Conservation (phyloP, 2,797 vertebrate species). For the Cirrhinus molitorella region DNA sequence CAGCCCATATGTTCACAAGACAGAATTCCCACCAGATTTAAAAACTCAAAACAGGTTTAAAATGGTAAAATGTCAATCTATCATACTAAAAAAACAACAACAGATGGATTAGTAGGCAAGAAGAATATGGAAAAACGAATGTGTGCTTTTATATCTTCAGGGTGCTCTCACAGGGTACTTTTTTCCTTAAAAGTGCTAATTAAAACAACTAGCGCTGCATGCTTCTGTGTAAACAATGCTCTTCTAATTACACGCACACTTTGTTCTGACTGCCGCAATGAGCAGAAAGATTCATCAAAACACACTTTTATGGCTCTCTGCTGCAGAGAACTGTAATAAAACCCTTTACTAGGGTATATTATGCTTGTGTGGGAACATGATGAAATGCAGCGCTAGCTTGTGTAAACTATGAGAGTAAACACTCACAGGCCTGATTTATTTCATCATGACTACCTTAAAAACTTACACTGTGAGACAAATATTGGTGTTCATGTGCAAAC, state of each 20-base stretch:
- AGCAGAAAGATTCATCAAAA: conserved; percentile 65
- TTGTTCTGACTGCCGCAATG: conserved; percentile 53
- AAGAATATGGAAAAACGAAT: not conserved
- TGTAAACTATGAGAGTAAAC: conserved; percentile 1
- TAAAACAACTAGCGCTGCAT: conserved; percentile 26
- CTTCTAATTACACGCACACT: conserved; percentile 63
- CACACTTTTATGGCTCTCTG: conserved; percentile 58
- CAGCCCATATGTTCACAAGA: not conserved
- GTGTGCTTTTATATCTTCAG: not conserved
- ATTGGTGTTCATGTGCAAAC: not conserved
- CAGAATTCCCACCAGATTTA: not conserved
- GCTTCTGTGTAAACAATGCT: conserved; percentile 24
- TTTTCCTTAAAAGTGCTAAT: conserved; percentile 7
- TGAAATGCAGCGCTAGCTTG: not conserved
- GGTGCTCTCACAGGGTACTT: not conserved
- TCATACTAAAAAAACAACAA: not conserved
- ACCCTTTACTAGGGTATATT: conserved; percentile 4
- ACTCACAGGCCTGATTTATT: not conserved
- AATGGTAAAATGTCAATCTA: not conserved
- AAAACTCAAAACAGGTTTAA: not conserved
- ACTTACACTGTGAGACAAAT: not conserved
- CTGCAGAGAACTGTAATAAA: conserved; percentile 45
- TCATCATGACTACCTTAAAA: not conserved
- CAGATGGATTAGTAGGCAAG: conserved; percentile 3
- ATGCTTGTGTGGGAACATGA: not conserved